These are phyloP conservation scores for Platyura marginata DNA, from an alignment of 1,140 invertebrate species.

Conservation along the genomic window DNA sequence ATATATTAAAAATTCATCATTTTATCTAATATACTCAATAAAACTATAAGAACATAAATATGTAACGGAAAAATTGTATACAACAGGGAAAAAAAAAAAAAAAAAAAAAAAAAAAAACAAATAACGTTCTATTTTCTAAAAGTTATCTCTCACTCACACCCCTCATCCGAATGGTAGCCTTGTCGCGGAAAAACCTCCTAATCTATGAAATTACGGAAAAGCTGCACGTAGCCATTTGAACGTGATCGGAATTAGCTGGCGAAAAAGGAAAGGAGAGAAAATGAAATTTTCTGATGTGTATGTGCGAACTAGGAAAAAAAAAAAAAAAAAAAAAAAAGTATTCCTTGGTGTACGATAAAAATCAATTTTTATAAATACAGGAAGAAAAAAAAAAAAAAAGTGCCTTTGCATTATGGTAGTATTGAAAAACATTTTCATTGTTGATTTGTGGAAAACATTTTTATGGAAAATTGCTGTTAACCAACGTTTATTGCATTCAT, in stretches of 20 bases:
- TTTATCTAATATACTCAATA: no score
- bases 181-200: constrained; percentile 1
- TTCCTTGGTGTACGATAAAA: background rate
- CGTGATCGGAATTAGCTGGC: constrained; percentile 1
- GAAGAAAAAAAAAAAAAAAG: background rate
- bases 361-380: background rate
- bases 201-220: constrained; percentile 2
- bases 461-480: no score
- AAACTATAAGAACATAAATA: no score
- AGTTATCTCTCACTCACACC: background rate
- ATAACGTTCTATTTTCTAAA: no score
- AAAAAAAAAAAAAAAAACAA: no score
- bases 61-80: no score
- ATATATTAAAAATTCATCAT: no score
- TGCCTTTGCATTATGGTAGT: background rate
- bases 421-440: background rate
- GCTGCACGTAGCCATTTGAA: background rate
- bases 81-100: no score
- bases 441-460: no score
- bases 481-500: no score
- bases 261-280: background rate
- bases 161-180: background rate
- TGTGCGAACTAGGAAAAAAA: no score
- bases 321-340: background rate
- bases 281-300: background rate